A percentile compares a stretch with the other conserved stretches of the same genome.
phyloP scores from a whole-genome alignment of 2,888 invertebrate genomes.

The Polietes domitor region DNA sequence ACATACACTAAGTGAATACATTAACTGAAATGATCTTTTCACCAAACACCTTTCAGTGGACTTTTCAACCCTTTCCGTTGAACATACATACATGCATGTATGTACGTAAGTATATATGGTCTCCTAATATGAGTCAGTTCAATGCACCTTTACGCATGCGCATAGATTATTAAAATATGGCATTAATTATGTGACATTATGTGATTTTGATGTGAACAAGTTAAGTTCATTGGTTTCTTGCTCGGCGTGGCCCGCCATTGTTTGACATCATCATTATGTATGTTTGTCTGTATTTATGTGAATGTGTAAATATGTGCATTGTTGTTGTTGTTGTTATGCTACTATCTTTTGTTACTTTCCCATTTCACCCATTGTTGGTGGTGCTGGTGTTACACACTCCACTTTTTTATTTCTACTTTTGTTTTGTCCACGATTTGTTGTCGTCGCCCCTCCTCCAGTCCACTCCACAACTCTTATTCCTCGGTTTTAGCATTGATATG shows the following conservation, averaged over 20 bases:
- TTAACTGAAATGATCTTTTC: not conserved
- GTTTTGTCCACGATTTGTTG: not conserved
- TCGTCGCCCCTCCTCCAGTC: slow-evolving; percentile 2
- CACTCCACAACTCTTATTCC: no score
- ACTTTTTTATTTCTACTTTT: slow-evolving; percentile 26
- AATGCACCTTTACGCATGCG: slow-evolving; percentile 54
- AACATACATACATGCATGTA: not conserved
- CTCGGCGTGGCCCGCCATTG: not conserved
- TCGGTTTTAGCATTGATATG: not conserved
- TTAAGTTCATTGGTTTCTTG: slow-evolving; percentile 34
- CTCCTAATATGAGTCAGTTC: slow-evolving; percentile 19
- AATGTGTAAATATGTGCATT: not conserved
- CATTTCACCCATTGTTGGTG: slow-evolving; percentile 56
- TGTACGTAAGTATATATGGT: not conserved
- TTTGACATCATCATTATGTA: slow-evolving; percentile 26
- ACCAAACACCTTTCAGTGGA: not conserved
- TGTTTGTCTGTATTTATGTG: not conserved
- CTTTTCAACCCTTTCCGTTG: not conserved
- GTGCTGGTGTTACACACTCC: slow-evolving; percentile 9
- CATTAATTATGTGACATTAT: slow-evolving; percentile 45
- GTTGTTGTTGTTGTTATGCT: slow-evolving; percentile 13
- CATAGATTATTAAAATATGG: slow-evolving; percentile 55
- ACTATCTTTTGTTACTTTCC: slow-evolving; percentile 46
- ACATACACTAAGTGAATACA: not conserved
- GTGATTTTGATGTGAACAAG: not conserved